Evolutionary conservation across 2,888 invertebrate species (phyloP).

Genomic region (Hoplodrina blanda): DNA sequence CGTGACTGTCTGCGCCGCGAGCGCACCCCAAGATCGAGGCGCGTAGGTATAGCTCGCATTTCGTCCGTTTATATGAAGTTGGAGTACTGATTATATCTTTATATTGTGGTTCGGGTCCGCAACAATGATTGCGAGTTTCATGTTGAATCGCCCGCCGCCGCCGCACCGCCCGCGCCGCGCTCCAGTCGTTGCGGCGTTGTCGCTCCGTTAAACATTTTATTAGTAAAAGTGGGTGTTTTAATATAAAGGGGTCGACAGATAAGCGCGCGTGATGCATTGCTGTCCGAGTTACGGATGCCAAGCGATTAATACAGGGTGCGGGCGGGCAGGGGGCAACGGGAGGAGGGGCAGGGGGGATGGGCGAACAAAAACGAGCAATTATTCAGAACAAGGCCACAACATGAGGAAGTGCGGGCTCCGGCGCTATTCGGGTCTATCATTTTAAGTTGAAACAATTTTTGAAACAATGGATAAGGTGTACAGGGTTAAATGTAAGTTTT

Average conservation of each 20-base stretch:
- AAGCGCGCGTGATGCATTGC: conserved; percentile 56
- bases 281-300: conserved; percentile 51
- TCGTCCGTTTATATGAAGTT: no score
- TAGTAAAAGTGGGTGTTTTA: conserved; percentile 49
- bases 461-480: conserved; percentile 13
- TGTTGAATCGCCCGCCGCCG: no score
- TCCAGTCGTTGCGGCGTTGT: neutral
- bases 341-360: neutral
- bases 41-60: no score
- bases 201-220: conserved; percentile 44
- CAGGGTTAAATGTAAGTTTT: no score
- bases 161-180: no score
- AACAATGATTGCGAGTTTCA: no score
- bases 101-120: no score
- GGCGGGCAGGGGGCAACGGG: neutral
- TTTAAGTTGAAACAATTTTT: conserved; percentile 30
- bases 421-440: conserved; percentile 33
- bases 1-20: no score
- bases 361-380: conserved; percentile 50
- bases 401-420: neutral
- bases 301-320: conserved; percentile 49
- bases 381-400: conserved; percentile 54
- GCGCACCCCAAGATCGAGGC: no score
- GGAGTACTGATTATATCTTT: no score
- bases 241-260: conserved; percentile 53